These are phyloP conservation scores for Drosophila equinoxialis DNA, from an alignment of 1,140 invertebrate genomes.

Conservation along the genomic window DNA sequence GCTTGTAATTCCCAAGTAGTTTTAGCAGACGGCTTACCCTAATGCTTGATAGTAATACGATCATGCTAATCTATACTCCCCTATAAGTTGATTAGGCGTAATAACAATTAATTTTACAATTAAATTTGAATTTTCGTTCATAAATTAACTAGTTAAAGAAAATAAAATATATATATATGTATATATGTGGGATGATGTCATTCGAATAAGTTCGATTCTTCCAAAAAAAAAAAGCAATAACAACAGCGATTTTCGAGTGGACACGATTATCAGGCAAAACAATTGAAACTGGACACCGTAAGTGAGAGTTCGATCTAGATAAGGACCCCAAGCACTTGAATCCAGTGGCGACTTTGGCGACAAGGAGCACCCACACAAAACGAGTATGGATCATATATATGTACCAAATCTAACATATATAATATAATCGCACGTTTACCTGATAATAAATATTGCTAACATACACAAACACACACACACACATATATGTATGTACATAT, in stretches of 20 bases:
- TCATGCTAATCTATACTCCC: no score
- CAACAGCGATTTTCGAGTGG: conserved; percentile 7
- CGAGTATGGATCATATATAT: not conserved
- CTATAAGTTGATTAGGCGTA: no score
- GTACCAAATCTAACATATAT: not conserved
- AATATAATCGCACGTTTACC: conserved; percentile 18
- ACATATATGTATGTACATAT: not conserved
- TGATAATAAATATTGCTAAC: conserved; percentile 7
- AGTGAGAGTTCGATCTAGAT: conserved; percentile 62
- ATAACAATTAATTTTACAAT: no score
- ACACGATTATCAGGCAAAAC: conserved; percentile 32
- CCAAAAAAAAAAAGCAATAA: conserved; percentile 1
- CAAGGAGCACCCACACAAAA: conserved; percentile 24
- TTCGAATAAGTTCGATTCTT: conserved; percentile 3
- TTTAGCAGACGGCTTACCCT: no score
- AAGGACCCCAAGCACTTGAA: conserved; percentile 38
- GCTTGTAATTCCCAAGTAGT: no score
- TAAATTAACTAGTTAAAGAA: not conserved
- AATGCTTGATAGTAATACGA: no score
- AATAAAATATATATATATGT: not conserved
- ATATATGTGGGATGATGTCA: conserved; percentile 10
- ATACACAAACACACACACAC: not conserved
- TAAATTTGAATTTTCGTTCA: no score
- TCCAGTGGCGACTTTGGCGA: conserved; percentile 37
- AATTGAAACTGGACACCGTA: conserved; percentile 50